Base-by-base conservation (phyloP, 1,140 invertebrate genomes). In the Dendrolimus kikuchii region DNA sequence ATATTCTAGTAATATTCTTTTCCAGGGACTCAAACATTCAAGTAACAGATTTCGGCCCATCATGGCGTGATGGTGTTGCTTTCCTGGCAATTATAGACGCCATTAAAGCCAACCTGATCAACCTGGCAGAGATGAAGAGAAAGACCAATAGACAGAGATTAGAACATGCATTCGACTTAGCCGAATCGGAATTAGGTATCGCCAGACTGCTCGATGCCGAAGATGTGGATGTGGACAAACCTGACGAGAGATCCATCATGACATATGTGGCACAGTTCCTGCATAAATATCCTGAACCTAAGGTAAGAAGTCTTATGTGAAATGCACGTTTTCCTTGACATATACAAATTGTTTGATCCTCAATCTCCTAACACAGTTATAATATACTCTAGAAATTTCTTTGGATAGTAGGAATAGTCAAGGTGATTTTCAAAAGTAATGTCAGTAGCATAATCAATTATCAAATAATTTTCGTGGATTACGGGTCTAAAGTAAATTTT, bases 181-280 rank as follows among this genome's bases (percentile, higher is more conserved):
- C 98, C 42, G 96, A 99, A 86, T 90, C 88, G 48, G 94, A 99
- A 73, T 87, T 99, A 9, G 97, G 96, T 46, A 98, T 99, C 64
- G 93, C 96, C n/a, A 90, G 94, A 66, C 88, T 99, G 7, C 87
- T 99, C 36, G 97, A 99, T 84, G 93, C 97, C 38, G 97, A 98
- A 89, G 98, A 99, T 88, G 96, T 99, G 38, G 97, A 99, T 88
- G 97, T 99, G 7, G 93, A 95, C 8, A 95, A 95, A 74, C 98
- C 98, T 6, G 98, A 99, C 86, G 98, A 99, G 77, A 96, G 97
- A 84, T 99, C 97, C 40, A 96, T 99, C 61, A 99, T 99, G 97
- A 99, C 98, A 38, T 99, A 99, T 84, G 97, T 99, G 44, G 97
- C 98, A 41, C 97, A 99, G 88, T 99, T 99, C 87, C 89, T 99